Conservation (phyloP, 2,888 invertebrate species). For the Eustalomyia histrio region DNA sequence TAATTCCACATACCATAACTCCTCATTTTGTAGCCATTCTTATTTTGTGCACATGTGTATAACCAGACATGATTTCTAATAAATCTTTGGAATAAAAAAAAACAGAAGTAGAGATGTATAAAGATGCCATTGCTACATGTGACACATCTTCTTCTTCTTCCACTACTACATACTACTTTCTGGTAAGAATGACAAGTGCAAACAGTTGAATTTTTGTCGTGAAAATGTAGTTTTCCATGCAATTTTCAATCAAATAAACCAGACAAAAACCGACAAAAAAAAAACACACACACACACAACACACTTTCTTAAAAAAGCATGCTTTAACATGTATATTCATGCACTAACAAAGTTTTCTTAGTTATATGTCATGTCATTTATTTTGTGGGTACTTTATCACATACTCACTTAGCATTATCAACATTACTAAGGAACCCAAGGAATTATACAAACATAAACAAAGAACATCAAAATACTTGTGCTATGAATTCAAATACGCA, state of each 20-base stretch:
- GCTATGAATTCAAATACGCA: too few relatives aligned
- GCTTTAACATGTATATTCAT: constrained; percentile 7
- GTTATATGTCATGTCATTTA: background rate
- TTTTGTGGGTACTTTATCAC: constrained; percentile 9
- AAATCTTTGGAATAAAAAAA: background rate
- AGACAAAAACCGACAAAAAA: background rate
- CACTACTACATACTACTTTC: too few relatives aligned
- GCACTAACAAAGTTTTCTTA: constrained; percentile 3
- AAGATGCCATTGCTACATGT: background rate
- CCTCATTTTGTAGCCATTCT: background rate
- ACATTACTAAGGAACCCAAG: background rate
- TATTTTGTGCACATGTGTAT: background rate
- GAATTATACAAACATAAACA: background rate
- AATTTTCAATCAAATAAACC: background rate
- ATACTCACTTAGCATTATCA: constrained; percentile 2
- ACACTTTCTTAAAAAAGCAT: background rate
- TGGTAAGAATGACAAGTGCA: background rate
- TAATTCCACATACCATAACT: background rate
- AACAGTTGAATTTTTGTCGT: background rate
- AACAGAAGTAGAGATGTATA: background rate
- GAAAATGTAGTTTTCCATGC: background rate
- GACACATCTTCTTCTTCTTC: background rate
- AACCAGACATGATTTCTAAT: constrained; percentile 1
- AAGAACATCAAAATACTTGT: background rate
- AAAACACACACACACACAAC: too few relatives aligned